Base-by-base conservation (phyloP, 1,140 invertebrate genomes). In the Anthonomus grandis region DNA sequence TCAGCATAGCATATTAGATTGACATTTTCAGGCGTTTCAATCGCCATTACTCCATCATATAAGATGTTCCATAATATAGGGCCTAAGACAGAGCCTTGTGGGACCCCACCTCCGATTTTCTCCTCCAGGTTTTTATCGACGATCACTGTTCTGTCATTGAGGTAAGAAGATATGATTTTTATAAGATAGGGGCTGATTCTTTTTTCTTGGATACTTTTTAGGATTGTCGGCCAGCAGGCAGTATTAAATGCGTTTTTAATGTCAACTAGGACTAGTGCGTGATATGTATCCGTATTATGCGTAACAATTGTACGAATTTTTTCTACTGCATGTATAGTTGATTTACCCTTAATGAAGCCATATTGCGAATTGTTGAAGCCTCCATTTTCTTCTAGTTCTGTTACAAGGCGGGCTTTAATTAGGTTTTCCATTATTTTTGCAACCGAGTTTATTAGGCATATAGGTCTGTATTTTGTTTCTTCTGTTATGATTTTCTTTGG, bases 21-120 rank as follows among this genome's bases (percentile, higher is more conserved):
- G 18, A 64, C 34, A 3, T 36, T 59, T 34, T 49, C 25, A 13
- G 45, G 56, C 8, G 69, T 2, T 19, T 51, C 27, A 17, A 64
- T 25, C 4, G 27, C 45, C 6, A 71, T 58, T 0, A 71, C 18
- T 17, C 34, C 57, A 38, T 71, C 59, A 48, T 71, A 72, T 31
- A 62, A 54, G 0, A 70, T 13, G 45, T 65, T 68, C 68, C 65
- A 74, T 13, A 74, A 54, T 3, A 62, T 0, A n/a, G 73, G 68
- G 1, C 69, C 69, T 1, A 73, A 39, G 6, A 72, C 57, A 13
- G 66, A 72, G 3, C 69, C 71, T 48, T 74, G 70, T 2, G 72
- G 65, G 0, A 71, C 64, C 8, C 70, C 70, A 18, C 51, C 58
- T 10, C 53, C 58, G 36, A 64, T 46, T 9, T 37, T 15, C 13